A percentile compares a stretch with the other conserved stretches of the same genome.
Conservation (phyloP, 1,140 invertebrate species). For the Eupristina koningsbergeri region DNA sequence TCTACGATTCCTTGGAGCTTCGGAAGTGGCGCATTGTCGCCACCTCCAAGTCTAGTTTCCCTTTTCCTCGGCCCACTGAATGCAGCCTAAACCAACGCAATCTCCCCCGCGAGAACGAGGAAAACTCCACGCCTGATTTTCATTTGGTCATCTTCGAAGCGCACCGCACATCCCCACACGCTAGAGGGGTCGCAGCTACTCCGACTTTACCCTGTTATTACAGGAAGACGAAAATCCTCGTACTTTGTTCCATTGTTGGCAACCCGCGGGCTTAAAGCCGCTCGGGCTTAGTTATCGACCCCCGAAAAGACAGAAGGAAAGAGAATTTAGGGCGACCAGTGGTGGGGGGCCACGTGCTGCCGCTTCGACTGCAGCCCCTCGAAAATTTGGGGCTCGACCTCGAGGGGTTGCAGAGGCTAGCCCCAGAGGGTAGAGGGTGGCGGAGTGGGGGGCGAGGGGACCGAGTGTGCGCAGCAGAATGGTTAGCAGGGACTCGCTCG, state of each 20-base stretch:
- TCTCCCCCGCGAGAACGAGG: too few relatives aligned
- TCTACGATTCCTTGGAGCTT: not conserved
- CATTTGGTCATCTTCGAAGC: too few relatives aligned
- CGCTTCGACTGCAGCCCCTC: constrained; percentile 39
- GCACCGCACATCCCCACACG: not conserved
- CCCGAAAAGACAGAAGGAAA: constrained; percentile 21
- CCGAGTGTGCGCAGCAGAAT: constrained; percentile 3
- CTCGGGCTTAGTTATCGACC: constrained; percentile 41
- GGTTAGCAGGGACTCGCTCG: not conserved
- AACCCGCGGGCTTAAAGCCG: not conserved
- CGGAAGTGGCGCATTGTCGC: not conserved
- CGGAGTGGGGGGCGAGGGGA: not conserved
- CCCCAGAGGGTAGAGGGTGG: not conserved
- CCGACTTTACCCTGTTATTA: not conserved
- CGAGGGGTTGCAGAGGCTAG: constrained; percentile 32
- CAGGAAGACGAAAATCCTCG: not conserved
- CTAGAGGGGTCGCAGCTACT: not conserved
- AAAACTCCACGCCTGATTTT: not conserved
- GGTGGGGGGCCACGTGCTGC: constrained; percentile 62
- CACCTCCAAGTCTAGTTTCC: not conserved
- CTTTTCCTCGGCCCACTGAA: too few relatives aligned
- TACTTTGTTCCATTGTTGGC: constrained; percentile 29
- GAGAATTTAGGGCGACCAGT: constrained; percentile 41
- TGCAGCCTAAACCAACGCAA: too few relatives aligned
- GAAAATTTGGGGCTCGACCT: constrained; percentile 47